Evolutionary conservation across 2,113 vertebrate species (phyloP).

Genomic region (Cathartes aura): DNA sequence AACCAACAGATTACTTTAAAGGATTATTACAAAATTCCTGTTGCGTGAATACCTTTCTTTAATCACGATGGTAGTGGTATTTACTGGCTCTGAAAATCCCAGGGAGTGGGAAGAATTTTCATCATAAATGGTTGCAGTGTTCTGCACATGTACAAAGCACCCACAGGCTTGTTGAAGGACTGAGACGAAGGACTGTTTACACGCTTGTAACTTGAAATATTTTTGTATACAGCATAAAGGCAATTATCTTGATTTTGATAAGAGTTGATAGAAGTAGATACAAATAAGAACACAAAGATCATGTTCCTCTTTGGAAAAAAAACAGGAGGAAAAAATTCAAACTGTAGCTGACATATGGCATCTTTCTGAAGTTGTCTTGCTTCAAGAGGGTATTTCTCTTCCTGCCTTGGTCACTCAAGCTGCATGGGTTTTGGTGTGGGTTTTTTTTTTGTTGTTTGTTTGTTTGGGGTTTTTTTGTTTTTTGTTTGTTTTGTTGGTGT

Average conservation of each 20-base stretch:
- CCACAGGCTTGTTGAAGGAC: neutral
- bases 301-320: neutral
- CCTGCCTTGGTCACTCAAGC: neutral
- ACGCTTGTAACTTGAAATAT: neutral
- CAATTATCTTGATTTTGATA: neutral
- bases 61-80: neutral
- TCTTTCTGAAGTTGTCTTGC: neutral
- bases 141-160: neutral
- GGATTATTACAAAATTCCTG: neutral
- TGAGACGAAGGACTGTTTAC: neutral
- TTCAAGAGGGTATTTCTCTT: neutral
- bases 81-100: neutral
- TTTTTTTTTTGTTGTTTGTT: neutral
- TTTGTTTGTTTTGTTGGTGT: neutral
- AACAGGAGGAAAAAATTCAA: neutral
- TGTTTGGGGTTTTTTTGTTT: neutral
- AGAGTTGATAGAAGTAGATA: neutral
- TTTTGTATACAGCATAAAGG: neutral
- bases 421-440: neutral
- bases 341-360: neutral
- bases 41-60: neutral
- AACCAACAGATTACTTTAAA: neutral
- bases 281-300: neutral
- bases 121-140: neutral
- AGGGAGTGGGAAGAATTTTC: neutral